phyloP scores from a whole-genome alignment of 2,888 invertebrate genomes.

The Holacanthella duospinosa region DNA sequence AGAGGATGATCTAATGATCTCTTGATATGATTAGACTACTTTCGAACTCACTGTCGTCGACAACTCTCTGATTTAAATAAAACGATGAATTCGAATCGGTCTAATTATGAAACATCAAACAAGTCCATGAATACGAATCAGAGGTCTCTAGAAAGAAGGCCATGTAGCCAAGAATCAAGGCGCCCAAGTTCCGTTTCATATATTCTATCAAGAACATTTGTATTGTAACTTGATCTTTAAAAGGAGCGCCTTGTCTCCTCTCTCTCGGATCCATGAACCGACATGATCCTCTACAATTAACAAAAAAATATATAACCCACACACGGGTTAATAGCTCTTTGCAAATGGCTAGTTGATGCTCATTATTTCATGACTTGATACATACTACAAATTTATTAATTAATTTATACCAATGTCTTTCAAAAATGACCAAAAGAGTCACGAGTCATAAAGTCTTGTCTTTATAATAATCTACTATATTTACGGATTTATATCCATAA shows the following conservation, averaged over 20 bases:
- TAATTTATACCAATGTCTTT: no score
- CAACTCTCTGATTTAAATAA: background rate
- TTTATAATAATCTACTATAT: no score
- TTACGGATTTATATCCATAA: no score
- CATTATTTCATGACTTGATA: no score
- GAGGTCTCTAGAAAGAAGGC: background rate
- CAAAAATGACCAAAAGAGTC: no score
- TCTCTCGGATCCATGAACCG: background rate
- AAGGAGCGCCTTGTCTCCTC: constrained; percentile 1
- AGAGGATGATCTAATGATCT: constrained; percentile 4
- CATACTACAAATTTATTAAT: no score
- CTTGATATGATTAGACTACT: background rate
- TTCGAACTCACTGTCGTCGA: background rate
- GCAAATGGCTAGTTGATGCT: no score
- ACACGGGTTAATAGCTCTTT: background rate
- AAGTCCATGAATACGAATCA: background rate
- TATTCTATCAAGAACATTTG: background rate
- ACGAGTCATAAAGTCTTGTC: no score
- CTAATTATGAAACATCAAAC: background rate
- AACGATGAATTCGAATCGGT: background rate
- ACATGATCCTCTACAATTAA: background rate
- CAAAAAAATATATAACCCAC: background rate
- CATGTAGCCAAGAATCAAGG: background rate
- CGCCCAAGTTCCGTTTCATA: constrained; percentile 4
- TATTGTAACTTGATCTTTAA: constrained; percentile 3